A percentile compares a stretch with the other conserved stretches of the same genome.
Conservation (phyloP, 2,888 invertebrate species). For the Eristalis intricaria region DNA sequence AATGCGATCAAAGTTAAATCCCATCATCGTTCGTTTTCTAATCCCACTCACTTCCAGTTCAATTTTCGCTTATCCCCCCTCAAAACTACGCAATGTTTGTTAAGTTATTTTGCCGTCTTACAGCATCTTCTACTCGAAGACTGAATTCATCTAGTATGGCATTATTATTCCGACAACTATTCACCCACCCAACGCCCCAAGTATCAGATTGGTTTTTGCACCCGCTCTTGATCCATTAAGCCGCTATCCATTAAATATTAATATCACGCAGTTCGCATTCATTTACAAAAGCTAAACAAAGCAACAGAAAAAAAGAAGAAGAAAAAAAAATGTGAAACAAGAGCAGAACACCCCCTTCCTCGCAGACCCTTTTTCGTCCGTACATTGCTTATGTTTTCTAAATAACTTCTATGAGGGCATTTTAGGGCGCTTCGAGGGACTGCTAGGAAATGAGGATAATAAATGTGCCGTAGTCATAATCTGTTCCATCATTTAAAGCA, state of each 20-base stretch:
- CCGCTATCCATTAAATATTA: slow-evolving; percentile 39
- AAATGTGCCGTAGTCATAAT: slow-evolving; percentile 57
- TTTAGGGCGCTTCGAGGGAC: background rate
- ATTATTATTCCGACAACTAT: slow-evolving; percentile 26
- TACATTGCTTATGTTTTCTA: background rate
- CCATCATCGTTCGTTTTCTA: background rate
- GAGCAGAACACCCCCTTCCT: background rate
- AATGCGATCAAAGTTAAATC: background rate
- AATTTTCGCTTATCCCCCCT: slow-evolving; percentile 22
- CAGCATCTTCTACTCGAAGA: too few species aligned
- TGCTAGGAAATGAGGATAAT: slow-evolving; percentile 41
- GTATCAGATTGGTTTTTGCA: slow-evolving; percentile 23
- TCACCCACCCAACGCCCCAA: background rate
- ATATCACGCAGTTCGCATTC: slow-evolving; percentile 53
- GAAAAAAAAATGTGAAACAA: slow-evolving; percentile 24
- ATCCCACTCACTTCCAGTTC: slow-evolving; percentile 26
- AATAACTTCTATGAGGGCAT: slow-evolving; percentile 25
- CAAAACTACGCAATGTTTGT: background rate
- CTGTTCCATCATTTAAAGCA: slow-evolving; percentile 34
- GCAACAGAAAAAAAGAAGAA: slow-evolving; percentile 1
- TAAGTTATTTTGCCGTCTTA: background rate
- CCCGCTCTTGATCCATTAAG: slow-evolving; percentile 41
- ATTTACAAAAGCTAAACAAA: slow-evolving; percentile 19
- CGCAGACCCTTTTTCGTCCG: background rate
- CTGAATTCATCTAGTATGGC: background rate